Evolutionary conservation across 2,888 invertebrate genomes (phyloP), one percentile per base, ranked within the genome.

Genomic region (Lasius fuliginosus): DNA sequence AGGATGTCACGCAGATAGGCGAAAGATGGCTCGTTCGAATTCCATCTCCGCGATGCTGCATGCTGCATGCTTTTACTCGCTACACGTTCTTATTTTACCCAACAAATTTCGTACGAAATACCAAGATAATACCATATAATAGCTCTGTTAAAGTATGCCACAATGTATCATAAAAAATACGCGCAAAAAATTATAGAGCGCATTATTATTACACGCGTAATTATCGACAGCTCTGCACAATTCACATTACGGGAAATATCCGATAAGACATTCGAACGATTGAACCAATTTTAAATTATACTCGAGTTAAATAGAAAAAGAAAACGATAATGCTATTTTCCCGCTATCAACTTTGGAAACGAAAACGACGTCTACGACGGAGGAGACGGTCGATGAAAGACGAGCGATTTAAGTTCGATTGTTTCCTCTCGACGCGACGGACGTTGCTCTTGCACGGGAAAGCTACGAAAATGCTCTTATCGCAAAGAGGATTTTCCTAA

Each of bases 401-500:
- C 60, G 23, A 36, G 68, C 77, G 77, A 81, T 81, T 73, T 60
- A 81, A 60, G 74, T 73, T 81, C 79, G 79, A 81, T 81, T 81
- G 74, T 81, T 81, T 81, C 58, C 79, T 81, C 74, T 73, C 74
- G 77, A 33, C 42, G 30, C 42, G 42, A 18, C 69, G 49, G 23
- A 33, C 27, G 60, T 33, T 40, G 69, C 69, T 77, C 77, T 77
- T 69, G 62, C 56, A 77, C 65, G 33, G 12, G 77, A 83, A 71
- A 85, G 65, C 85, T 76, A 65, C 71, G 87, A 82, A 85, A 88
- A 87, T 90, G 87, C 87, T 85, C 88, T 89, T 90, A 89, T 86
- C 88, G 82, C 53, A 79, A 79, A 83, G 83, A 84, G 87, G 90
- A 90, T 89, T 89, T 87, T 77, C 84, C 77, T 84, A 90, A 90